phyloP scores from a whole-genome alignment of 2,113 vertebrate genomes.

The Leiothrix lutea region DNA sequence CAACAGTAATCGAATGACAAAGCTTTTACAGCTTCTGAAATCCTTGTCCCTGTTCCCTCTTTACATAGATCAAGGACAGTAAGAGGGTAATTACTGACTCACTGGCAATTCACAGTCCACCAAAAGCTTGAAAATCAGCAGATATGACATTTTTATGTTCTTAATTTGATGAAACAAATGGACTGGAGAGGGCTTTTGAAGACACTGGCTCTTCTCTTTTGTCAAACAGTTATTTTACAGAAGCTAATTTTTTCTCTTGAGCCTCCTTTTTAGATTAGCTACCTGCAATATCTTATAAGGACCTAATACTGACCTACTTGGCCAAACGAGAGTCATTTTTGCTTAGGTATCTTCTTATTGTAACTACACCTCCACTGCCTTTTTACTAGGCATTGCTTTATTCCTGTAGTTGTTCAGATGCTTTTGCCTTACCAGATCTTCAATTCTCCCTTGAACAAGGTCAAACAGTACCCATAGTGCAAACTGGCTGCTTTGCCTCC shows the following conservation, averaged over 20 bases:
- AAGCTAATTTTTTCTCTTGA: background rate
- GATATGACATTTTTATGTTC: background rate
- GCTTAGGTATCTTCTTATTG: background rate
- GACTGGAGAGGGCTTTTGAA: background rate
- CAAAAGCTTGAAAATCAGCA: background rate
- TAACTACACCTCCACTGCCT: background rate
- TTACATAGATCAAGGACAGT: background rate
- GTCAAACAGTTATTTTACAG: background rate
- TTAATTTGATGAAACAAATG: background rate
- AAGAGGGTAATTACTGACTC: constrained; percentile 14
- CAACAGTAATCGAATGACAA: background rate
- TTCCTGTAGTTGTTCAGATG: background rate
- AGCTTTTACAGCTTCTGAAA: constrained; percentile 8
- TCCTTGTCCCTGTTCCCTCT: background rate
- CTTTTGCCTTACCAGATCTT: background rate
- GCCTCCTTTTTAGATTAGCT: background rate
- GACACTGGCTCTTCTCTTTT: background rate
- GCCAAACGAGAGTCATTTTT: background rate
- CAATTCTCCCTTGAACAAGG: background rate
- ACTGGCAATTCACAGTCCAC: background rate
- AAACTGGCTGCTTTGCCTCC: background rate
- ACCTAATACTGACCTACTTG: background rate
- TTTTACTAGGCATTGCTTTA: background rate
- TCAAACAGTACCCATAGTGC: background rate
- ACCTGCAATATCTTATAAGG: background rate